Conservation (phyloP, 2,113 vertebrate species). For the Mirounga angustirostris region DNA sequence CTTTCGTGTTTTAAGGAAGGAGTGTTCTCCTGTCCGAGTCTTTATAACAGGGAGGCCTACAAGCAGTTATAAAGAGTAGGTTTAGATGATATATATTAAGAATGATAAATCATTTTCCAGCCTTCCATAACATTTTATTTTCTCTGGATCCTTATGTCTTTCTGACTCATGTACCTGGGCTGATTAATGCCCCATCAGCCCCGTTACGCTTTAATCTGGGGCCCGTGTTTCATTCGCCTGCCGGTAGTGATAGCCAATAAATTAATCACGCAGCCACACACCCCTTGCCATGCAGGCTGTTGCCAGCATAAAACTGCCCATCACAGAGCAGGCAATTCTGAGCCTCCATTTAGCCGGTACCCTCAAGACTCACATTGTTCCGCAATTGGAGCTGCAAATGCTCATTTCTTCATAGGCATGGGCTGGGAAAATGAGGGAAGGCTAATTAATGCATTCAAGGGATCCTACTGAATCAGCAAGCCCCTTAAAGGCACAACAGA, state of each 20-base stretch:
- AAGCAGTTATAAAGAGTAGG: constrained; percentile 67
- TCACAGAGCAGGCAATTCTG: constrained; percentile 55
- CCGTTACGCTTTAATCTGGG: constrained; percentile 69
- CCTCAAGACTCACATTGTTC: constrained; percentile 51
- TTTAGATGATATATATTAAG: constrained; percentile 81
- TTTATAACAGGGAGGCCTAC: constrained; percentile 57
- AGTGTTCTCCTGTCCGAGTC: constrained; percentile 70
- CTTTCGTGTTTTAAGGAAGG: constrained; percentile 73
- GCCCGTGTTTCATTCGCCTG: constrained; percentile 79
- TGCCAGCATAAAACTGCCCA: constrained; percentile 59
- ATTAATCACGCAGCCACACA: constrained; percentile 75
- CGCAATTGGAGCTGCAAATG: constrained; percentile 70
- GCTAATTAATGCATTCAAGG: constrained; percentile 80
- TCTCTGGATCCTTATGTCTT: constrained; percentile 73
- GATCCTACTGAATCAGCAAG: constrained; percentile 82
- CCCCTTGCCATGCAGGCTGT: constrained; percentile 61
- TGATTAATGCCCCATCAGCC: constrained; percentile 79
- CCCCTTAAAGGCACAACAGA: constrained; percentile 83
- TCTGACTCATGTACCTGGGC: constrained; percentile 63
- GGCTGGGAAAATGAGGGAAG: constrained; percentile 73
- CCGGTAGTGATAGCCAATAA: constrained; percentile 76
- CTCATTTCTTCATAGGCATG: constrained; percentile 75
- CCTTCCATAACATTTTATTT: constrained; percentile 71
- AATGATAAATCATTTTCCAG: constrained; percentile 82
- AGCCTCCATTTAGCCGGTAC: constrained; percentile 65